phyloP scores from a whole-genome alignment of 2,113 vertebrate species.

The Nothobranchius furzeri region DNA sequence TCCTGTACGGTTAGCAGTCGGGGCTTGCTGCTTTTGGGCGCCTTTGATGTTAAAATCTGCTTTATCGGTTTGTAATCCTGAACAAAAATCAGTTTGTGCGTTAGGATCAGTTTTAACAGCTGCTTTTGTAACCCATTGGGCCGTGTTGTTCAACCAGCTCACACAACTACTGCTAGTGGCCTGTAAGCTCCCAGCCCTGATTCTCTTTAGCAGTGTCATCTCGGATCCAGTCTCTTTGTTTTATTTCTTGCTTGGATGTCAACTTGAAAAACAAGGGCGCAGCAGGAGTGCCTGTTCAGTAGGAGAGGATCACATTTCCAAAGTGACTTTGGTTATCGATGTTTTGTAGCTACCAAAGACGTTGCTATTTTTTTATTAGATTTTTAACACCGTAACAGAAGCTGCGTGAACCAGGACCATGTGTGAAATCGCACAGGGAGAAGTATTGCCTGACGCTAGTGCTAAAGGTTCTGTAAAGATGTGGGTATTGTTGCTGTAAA shows the following conservation, averaged over 20 bases:
- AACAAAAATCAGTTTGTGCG: slow-evolving; percentile 70
- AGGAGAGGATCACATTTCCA: slow-evolving; percentile 61
- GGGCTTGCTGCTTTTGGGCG: slow-evolving; percentile 77
- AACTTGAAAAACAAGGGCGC: slow-evolving; percentile 69
- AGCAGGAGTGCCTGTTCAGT: slow-evolving; percentile 72
- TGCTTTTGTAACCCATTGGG: slow-evolving; percentile 44
- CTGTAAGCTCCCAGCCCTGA: neutral
- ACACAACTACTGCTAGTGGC: slow-evolving; percentile 31
- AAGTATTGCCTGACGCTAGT: slow-evolving; percentile 61
- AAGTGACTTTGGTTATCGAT: slow-evolving; percentile 56
- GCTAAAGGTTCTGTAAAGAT: slow-evolving; percentile 67
- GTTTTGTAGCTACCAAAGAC: slow-evolving; percentile 80
- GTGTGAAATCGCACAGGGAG: slow-evolving; percentile 75
- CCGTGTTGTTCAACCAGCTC: slow-evolving; percentile 54
- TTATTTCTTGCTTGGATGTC: slow-evolving; percentile 43
- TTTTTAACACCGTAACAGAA: slow-evolving; percentile 36
- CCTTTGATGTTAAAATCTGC: slow-evolving; percentile 46
- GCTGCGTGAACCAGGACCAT: slow-evolving; percentile 74
- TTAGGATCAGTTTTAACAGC: slow-evolving; percentile 47
- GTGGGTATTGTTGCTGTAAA: slow-evolving; percentile 78
- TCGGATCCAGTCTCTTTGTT: slow-evolving; percentile 27
- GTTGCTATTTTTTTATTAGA: slow-evolving; percentile 41
- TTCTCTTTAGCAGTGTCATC: slow-evolving; percentile 23
- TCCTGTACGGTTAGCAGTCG: slow-evolving; percentile 68
- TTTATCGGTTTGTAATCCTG: slow-evolving; percentile 64